These are phyloP conservation scores for Syrista parreyssii DNA, from an alignment of 2,888 invertebrate species.

Conservation along the genomic window DNA sequence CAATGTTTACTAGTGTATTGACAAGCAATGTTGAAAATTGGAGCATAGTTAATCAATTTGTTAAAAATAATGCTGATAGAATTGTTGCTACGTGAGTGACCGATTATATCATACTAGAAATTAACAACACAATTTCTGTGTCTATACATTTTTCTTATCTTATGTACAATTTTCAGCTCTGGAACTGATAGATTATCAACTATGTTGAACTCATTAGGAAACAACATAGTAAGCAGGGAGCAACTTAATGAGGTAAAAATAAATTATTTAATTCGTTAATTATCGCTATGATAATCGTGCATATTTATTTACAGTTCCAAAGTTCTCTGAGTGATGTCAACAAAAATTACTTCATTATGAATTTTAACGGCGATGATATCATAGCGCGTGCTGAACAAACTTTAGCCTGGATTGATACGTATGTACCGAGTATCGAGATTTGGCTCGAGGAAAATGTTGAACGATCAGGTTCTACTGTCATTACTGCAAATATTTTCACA, in stretches of 20 bases:
- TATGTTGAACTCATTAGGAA: neutral
- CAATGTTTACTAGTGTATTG: constrained; percentile 30
- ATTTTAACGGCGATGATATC: neutral
- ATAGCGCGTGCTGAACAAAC: constrained; percentile 25
- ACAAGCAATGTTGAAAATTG: neutral
- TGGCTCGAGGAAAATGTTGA: neutral
- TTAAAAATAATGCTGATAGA: neutral
- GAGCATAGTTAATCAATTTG: neutral
- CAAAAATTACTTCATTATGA: neutral
- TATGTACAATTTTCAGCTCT: neutral
- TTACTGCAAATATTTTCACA: neutral
- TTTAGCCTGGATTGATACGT: constrained; percentile 41
- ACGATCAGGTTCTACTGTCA: neutral
- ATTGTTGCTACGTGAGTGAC: neutral
- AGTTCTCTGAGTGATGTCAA: neutral
- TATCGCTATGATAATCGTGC: neutral
- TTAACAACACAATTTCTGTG: neutral
- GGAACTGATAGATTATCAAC: neutral
- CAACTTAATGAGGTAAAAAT: neutral
- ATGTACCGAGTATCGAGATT: constrained; percentile 1
- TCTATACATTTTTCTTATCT: neutral
- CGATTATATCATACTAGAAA: neutral
- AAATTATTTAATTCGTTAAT: neutral
- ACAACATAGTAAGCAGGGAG: neutral
- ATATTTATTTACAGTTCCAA: neutral